Conservation (phyloP, 2,113 vertebrate species). For the Polypterus senegalus region DNA sequence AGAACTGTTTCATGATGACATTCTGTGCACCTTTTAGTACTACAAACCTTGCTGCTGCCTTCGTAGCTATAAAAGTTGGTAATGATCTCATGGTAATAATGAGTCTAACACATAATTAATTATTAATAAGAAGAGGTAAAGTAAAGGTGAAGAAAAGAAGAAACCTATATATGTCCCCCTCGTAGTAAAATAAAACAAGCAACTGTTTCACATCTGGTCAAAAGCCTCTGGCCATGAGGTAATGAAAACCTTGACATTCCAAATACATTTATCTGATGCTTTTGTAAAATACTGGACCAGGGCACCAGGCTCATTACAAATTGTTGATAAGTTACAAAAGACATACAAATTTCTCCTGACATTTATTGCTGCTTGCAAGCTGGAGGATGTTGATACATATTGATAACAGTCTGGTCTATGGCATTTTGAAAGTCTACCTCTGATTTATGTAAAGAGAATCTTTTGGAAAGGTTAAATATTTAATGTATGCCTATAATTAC, state of each 20-base stretch:
- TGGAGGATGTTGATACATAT: conserved; percentile 51
- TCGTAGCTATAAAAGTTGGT: conserved; percentile 46
- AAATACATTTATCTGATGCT: conserved; percentile 41
- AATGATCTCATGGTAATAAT: conserved; percentile 56
- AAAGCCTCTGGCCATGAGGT: conserved; percentile 41
- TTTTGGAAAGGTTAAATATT: conserved; percentile 21
- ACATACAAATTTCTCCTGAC: conserved; percentile 42
- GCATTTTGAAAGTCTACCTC: conserved; percentile 50
- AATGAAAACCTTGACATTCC: conserved; percentile 49
- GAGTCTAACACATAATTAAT: conserved; percentile 51
- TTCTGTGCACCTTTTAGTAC: conserved; percentile 12
- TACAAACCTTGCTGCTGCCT: conserved; percentile 20
- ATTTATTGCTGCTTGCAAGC: conserved; percentile 44
- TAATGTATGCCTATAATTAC: background rate
- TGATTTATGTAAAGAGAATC: conserved; percentile 38
- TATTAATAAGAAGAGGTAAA: conserved; percentile 62
- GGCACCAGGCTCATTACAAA: conserved; percentile 39
- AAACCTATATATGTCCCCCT: conserved; percentile 22
- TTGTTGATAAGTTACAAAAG: conserved; percentile 43
- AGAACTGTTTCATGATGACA: too few relatives aligned
- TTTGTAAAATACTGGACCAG: conserved; percentile 33
- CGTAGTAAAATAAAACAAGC: conserved; percentile 43
- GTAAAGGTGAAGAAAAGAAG: conserved; percentile 32
- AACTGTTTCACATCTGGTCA: conserved; percentile 30
- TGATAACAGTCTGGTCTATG: conserved; percentile 44